These are phyloP conservation scores for Trinorchestia longiramus DNA, from an alignment of 1,140 invertebrate species.

Conservation along the genomic window DNA sequence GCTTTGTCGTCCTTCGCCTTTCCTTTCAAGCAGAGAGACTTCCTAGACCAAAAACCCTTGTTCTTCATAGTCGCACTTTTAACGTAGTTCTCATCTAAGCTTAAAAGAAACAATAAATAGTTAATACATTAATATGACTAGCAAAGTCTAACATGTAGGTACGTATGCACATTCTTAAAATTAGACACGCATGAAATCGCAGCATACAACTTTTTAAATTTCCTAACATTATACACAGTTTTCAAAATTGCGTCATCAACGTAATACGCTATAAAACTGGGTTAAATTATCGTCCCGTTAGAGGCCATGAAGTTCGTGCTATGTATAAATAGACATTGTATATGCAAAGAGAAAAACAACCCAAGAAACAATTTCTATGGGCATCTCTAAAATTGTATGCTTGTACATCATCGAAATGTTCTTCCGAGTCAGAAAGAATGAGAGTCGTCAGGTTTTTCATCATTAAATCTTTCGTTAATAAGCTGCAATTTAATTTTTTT, in stretches of 20 bases:
- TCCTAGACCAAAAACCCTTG: background rate
- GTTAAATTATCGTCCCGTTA: background rate
- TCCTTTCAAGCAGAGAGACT: background rate
- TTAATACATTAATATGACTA: background rate
- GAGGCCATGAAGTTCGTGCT: background rate
- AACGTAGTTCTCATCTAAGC: background rate
- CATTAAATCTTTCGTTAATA: background rate
- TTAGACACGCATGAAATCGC: background rate
- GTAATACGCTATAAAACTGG: background rate
- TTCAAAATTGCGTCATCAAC: background rate
- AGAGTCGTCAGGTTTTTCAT: background rate
- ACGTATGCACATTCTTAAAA: background rate
- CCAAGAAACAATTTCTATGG: background rate
- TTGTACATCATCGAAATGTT: background rate
- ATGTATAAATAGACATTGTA: background rate
- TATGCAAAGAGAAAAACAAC: background rate
- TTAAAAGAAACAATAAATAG: background rate
- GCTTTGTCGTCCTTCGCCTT: background rate
- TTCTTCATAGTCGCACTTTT: background rate
- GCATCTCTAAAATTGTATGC: background rate
- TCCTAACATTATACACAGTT: background rate
- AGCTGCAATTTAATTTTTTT: constrained; percentile 19
- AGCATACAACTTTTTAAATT: background rate
- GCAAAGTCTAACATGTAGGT: background rate
- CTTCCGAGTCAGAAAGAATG: background rate